Percentiles rank a stretch among this genome's conserved stretches.
Conservation (phyloP, 2,113 vertebrate genomes). For the Oreocharis arfaki region DNA sequence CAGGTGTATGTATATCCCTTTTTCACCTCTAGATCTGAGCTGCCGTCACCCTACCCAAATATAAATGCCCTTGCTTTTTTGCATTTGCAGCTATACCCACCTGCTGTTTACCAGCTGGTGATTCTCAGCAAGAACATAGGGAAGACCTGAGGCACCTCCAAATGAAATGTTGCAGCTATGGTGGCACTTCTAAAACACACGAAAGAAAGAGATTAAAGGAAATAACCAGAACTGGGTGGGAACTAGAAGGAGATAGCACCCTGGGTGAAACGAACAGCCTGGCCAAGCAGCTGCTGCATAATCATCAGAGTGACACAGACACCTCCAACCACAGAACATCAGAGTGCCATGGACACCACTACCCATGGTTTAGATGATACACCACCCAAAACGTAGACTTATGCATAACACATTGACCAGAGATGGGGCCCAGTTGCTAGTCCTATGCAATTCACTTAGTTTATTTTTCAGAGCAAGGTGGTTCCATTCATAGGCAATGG, state of each 20-base stretch:
- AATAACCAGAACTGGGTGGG: background rate
- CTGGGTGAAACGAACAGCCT: background rate
- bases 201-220: background rate
- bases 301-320: background rate
- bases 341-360: background rate
- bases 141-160: background rate
- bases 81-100: background rate
- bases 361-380: background rate
- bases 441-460: background rate
- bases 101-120: background rate
- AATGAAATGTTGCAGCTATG: background rate
- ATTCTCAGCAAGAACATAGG: background rate
- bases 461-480: background rate
- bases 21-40: background rate
- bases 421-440: background rate
- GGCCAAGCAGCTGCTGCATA: background rate
- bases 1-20: accelerated
- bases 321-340: background rate
- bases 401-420: background rate
- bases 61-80: background rate
- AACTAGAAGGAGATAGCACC: background rate
- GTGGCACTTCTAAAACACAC: background rate
- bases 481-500: background rate
- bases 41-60: background rate
- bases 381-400: background rate